These are phyloP conservation scores for Eueides isabella DNA, from an alignment of 1,140 invertebrate genomes.

Conservation along the genomic window DNA sequence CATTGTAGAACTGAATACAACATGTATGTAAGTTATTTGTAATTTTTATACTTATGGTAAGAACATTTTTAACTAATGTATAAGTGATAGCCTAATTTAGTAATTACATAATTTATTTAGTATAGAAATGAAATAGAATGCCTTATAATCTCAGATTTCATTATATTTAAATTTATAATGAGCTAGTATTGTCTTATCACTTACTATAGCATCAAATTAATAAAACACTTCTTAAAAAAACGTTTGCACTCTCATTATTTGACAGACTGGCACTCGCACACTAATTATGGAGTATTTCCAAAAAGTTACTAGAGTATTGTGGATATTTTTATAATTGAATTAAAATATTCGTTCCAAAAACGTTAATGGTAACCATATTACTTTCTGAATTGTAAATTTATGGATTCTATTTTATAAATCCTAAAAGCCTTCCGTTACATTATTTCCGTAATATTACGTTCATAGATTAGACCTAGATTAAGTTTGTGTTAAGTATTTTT, in stretches of 20 bases:
- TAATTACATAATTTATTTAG: conserved; percentile 28
- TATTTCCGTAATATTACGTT: no score
- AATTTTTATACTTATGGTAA: conserved; percentile 40
- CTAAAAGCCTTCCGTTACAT: neutral
- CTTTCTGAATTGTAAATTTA: neutral
- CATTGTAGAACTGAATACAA: conserved; percentile 17
- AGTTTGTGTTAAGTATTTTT: neutral
- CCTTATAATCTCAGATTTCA: conserved; percentile 22
- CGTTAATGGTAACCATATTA: no score
- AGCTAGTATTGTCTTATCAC: neutral
- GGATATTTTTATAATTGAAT: neutral
- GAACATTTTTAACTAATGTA: conserved; percentile 14
- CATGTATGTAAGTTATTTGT: conserved; percentile 27
- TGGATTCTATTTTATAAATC: conserved; percentile 1
- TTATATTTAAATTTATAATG: neutral
- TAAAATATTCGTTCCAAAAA: neutral
- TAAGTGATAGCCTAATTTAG: conserved; percentile 28
- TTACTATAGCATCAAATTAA: neutral
- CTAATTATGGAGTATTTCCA: neutral
- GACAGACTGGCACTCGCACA: neutral
- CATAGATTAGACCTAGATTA: neutral
- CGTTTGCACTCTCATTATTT: neutral
- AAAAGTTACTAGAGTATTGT: neutral
- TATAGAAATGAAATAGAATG: conserved; percentile 11
- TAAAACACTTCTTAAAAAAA: neutral